Percentiles rank a stretch among this genome's conserved stretches.
Conservation (phyloP, 2,888 invertebrate species). For the Erebia ligea region DNA sequence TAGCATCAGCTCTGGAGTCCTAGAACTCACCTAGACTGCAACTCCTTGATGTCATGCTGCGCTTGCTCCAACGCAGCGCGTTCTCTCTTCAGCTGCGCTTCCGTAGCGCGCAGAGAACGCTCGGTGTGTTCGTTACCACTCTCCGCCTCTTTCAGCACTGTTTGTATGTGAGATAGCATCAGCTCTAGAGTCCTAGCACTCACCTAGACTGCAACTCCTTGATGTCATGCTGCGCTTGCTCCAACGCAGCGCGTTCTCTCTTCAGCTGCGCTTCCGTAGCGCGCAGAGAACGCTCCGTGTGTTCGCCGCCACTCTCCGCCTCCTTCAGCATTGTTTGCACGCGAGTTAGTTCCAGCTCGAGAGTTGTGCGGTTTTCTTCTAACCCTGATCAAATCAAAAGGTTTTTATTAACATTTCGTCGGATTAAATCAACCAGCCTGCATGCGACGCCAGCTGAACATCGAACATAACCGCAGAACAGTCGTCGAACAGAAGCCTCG, state of each 20-base stretch:
- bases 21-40: too few species aligned
- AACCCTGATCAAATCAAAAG: slow-evolving; percentile 72
- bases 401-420: background rate
- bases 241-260: slow-evolving; percentile 85
- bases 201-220: slow-evolving; percentile 89
- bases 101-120: slow-evolving; percentile 87
- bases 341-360: slow-evolving; percentile 90
- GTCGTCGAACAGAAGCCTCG: slow-evolving; percentile 85
- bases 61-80: slow-evolving; percentile 86
- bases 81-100: slow-evolving; percentile 47
- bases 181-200: slow-evolving; percentile 80
- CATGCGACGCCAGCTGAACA: too few species aligned
- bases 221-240: slow-evolving; percentile 88
- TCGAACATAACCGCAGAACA: too few species aligned
- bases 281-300: slow-evolving; percentile 87
- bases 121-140: slow-evolving; percentile 88
- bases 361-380: slow-evolving; percentile 89
- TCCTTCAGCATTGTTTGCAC: slow-evolving; percentile 86
- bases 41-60: too few species aligned
- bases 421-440: background rate
- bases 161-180: slow-evolving; percentile 90
- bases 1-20: slow-evolving; percentile 88
- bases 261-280: slow-evolving; percentile 87
- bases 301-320: slow-evolving; percentile 88
- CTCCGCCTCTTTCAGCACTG: slow-evolving; percentile 83